phyloP scores from a whole-genome alignment of 2,888 invertebrate species.

The Ornithoptera priamus region DNA sequence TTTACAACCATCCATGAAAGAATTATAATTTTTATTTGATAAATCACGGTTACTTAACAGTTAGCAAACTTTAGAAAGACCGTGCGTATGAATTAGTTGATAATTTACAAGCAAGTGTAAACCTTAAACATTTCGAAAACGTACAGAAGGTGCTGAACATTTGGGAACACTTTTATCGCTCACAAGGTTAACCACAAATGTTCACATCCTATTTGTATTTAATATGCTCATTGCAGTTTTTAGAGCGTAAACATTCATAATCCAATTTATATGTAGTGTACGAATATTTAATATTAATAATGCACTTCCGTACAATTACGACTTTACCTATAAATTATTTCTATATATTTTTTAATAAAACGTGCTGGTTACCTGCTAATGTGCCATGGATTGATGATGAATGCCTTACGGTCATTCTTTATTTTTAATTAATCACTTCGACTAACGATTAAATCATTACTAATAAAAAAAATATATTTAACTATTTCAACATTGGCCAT shows the following conservation, averaged over 20 bases:
- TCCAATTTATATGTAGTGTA: constrained; percentile 7
- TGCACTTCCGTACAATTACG: neutral
- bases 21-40: too few relatives aligned
- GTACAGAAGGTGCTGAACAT: neutral
- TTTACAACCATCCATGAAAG: neutral
- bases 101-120: neutral
- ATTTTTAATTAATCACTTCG: neutral
- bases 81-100: neutral
- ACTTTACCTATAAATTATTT: neutral
- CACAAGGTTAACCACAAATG: constrained; percentile 27
- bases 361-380: neutral
- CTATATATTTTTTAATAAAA: neutral
- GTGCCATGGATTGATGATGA: neutral
- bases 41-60: too few relatives aligned
- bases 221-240: constrained; percentile 21
- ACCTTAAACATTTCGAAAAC: neutral
- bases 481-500: neutral
- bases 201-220: constrained; percentile 26
- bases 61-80: neutral
- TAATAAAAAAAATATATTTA: too few relatives aligned
- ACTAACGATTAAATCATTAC: too few relatives aligned
- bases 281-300: neutral
- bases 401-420: neutral
- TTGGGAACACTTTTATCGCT: constrained; percentile 16
- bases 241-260: constrained; percentile 26